A percentile compares a stretch with the other conserved stretches of the same genome.
Evolutionary conservation across 92 coral and sea anemone species (phyloP).

Genomic region (Bergia puertoricense): DNA sequence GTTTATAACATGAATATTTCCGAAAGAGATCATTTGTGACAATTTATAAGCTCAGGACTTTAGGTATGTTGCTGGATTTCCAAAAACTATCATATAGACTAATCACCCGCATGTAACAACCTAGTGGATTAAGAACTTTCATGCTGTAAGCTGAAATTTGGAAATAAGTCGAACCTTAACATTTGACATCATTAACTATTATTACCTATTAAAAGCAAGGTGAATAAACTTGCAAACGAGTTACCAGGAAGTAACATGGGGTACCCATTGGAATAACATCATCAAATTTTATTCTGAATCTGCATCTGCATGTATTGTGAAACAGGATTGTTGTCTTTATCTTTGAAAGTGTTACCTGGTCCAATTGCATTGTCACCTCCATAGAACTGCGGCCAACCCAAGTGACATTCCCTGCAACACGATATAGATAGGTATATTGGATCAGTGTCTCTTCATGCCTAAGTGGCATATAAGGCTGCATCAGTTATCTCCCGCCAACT

Average conservation of each 20-base stretch:
- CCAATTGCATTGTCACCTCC: constrained; percentile 63
- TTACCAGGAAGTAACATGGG: too few species aligned
- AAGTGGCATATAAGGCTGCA: too few species aligned
- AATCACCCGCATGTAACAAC: too few species aligned
- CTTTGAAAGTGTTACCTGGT: constrained; percentile 41
- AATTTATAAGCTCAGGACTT: not conserved
- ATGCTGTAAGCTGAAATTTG: too few species aligned
- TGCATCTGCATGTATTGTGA: not conserved
- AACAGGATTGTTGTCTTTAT: not conserved
- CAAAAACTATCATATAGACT: too few species aligned
- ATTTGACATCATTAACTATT: too few species aligned
- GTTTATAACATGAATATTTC: not conserved
- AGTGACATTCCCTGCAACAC: constrained; percentile 55
- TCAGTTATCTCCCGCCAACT: too few species aligned
- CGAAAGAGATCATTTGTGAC: not conserved
- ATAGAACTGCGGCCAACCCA: constrained; percentile 74
- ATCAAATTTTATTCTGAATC: not conserved
- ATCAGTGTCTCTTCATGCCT: too few species aligned
- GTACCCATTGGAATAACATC: not conserved
- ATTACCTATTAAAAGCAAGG: too few species aligned
- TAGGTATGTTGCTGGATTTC: not conserved
- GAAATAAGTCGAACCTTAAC: too few species aligned
- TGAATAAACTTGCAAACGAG: too few species aligned
- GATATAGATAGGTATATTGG: not conserved
- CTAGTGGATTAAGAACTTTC: too few species aligned